phyloP scores from a whole-genome alignment of 2,888 invertebrate genomes.

The Emesis furor region DNA sequence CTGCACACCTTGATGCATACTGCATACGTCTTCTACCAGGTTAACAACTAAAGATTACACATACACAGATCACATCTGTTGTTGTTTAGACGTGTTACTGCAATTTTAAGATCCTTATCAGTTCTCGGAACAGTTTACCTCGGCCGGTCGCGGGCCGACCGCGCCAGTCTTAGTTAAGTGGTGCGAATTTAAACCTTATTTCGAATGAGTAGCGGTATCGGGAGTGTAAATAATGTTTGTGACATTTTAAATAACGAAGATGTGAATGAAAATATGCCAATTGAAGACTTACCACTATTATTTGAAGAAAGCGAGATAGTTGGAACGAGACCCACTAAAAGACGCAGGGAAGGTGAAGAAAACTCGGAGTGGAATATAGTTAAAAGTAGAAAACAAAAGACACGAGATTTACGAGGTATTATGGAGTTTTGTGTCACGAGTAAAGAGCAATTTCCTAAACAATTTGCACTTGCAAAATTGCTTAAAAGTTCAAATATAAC shows the following conservation, averaged over 20 bases:
- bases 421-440: no score
- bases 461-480: no score
- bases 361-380: not conserved
- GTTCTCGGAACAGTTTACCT: not conserved
- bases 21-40: no score
- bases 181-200: no score
- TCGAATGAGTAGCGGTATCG: no score
- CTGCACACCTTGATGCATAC: no score
- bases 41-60: no score
- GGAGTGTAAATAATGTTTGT: not conserved
- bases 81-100: not conserved
- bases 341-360: not conserved
- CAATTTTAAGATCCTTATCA: not conserved
- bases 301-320: not conserved
- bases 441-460: no score
- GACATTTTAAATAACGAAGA: not conserved
- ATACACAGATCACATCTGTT: not conserved
- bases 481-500: no score
- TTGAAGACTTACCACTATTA: not conserved
- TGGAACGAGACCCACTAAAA: not conserved
- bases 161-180: no score
- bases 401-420: no score
- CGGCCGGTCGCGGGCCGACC: not conserved
- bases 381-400: no score
- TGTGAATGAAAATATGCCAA: not conserved